Base-by-base conservation (phyloP, 2,113 vertebrate genomes). In the Papio anubis region DNA sequence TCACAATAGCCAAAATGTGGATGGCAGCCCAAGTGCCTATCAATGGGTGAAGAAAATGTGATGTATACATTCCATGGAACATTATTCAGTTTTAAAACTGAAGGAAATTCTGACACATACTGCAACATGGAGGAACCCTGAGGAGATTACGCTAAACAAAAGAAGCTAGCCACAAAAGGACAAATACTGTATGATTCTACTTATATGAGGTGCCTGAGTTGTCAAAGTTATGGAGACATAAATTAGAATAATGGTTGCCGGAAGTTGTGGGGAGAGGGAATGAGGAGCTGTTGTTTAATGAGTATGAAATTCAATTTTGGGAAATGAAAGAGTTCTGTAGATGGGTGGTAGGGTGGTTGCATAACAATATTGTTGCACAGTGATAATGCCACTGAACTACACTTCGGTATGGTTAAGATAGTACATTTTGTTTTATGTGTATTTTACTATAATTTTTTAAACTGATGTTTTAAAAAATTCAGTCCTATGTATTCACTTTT, bases 341-440 rank as follows among this genome's bases (percentile, higher is more conserved):
- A 0, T 3, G 1, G 52, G 12, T 38, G 7, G 13, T 10, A 21
- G 30, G 52, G 38, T 12, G 12, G 23, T 1, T 8, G 27, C 57
- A n/a, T 1, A 18, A 21, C 18, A 48, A 0, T 25, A 3, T 27
- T 35, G 27, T 55, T 43, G 40, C 55, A 57, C 38, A 35, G 30
- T 30, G 6, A 30, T 66, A 45, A 11, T 72, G 35, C 6, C 90
- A 9, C 13, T 59, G 14, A 25, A 66, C 30, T 11, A 14, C 16
- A 57, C n/a, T n/a, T 23, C 10, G 32, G 72, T 57, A 55, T 14
- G 13, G 20, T 57, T 38, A 76, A 59, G 9, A 64, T 2, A 35
- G 13, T 27, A 86, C 5, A 70, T 73, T 72, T 88, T 85, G 59
- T 43, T 9, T 52, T 68, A 13, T 18, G 17, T 32, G 9, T 12